A percentile compares a stretch with the other conserved stretches of the same genome.
These are phyloP conservation scores for Mus spretus DNA, from an alignment of 2,797 vertebrate species.

Conservation along the genomic window DNA sequence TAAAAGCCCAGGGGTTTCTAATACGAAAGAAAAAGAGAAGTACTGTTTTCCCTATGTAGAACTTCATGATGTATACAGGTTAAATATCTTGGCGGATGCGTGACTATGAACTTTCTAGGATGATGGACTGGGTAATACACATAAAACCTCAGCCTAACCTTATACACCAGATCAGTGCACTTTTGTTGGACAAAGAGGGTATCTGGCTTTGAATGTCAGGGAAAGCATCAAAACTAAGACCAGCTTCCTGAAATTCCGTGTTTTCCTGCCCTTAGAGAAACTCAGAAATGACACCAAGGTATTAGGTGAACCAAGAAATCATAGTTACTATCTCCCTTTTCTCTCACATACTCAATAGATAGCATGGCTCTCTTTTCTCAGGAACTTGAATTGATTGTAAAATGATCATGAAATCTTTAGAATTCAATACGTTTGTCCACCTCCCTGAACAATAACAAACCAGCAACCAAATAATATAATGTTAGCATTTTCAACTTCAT, in stretches of 20 bases:
- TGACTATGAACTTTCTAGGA: neutral
- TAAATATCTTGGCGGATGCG: constrained; percentile 44
- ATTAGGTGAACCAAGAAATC: constrained; percentile 51
- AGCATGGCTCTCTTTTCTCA: constrained; percentile 21
- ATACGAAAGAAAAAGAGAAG: constrained; percentile 40
- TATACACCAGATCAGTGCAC: constrained; percentile 36
- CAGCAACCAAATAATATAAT: constrained; percentile 10
- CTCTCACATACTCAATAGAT: neutral
- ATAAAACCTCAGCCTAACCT: neutral
- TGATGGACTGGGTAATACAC: neutral
- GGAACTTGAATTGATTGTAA: constrained; percentile 29
- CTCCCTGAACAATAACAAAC: constrained; percentile 6
- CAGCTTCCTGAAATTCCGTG: constrained; percentile 44
- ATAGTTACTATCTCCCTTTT: neutral
- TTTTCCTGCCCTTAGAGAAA: constrained; percentile 23
- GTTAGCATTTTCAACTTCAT: neutral
- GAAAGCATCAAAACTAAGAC: constrained; percentile 53
- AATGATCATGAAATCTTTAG: constrained; percentile 23
- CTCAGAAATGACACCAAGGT: constrained; percentile 48
- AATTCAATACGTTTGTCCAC: constrained; percentile 14
- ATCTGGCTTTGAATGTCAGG: constrained; percentile 40
- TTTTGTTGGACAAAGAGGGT: constrained; percentile 60
- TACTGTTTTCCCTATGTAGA: constrained; percentile 19
- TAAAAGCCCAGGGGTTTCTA: neutral
- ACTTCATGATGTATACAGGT: constrained; percentile 23